These are phyloP conservation scores for Pyrrhosoma nymphula DNA, from an alignment of 2,888 invertebrate species.

Conservation along the genomic window DNA sequence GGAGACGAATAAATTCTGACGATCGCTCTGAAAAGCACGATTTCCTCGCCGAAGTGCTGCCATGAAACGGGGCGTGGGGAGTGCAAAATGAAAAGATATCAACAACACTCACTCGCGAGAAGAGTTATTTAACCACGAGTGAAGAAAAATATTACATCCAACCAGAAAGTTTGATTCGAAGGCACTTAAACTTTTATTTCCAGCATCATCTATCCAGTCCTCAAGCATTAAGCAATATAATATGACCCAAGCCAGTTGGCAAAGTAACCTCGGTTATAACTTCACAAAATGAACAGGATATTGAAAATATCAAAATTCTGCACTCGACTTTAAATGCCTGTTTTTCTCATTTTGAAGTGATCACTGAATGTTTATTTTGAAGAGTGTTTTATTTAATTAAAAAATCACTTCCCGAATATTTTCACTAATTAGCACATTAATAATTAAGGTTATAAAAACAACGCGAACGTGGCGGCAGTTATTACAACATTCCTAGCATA, in stretches of 20 bases:
- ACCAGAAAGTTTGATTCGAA: neutral
- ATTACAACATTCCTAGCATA: neutral
- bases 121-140: neutral
- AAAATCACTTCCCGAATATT: neutral
- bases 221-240: neutral
- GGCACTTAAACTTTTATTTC: neutral
- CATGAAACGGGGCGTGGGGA: neutral
- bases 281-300: neutral
- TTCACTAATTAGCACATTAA: neutral
- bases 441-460: neutral
- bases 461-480: neutral
- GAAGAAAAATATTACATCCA: neutral
- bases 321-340: no score
- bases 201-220: neutral
- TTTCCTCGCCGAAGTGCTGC: neutral
- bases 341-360: no score
- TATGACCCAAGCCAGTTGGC: neutral
- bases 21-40: neutral
- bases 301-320: neutral
- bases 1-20: neutral
- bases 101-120: neutral
- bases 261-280: neutral
- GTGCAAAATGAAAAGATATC: neutral
- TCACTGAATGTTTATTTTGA: no score
- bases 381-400: neutral